phyloP scores from a whole-genome alignment of 2,113 vertebrate genomes.

The Oceanodroma tethys region DNA sequence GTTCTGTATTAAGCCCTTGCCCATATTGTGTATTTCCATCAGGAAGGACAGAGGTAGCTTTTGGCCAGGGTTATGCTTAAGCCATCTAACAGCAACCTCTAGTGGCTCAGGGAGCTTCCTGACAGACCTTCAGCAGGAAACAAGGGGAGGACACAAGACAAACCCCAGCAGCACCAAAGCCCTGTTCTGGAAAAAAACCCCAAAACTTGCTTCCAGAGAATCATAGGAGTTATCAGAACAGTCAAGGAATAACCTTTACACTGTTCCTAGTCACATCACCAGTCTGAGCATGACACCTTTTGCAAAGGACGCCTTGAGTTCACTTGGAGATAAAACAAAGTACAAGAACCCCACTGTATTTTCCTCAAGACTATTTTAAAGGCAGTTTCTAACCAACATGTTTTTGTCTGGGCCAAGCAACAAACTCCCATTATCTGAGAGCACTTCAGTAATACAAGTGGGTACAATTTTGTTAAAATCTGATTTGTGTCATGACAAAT shows the following conservation, averaged over 20 bases:
- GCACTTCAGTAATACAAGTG: background rate
- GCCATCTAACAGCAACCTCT: constrained; percentile 58
- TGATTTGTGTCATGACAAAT: background rate
- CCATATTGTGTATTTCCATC: background rate
- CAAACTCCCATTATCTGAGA: background rate
- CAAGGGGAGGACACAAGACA: background rate
- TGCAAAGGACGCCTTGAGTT: background rate
- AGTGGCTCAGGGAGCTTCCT: background rate
- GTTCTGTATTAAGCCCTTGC: background rate
- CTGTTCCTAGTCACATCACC: background rate
- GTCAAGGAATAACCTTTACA: background rate
- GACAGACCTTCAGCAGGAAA: background rate
- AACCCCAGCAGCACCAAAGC: background rate
- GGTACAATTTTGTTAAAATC: background rate
- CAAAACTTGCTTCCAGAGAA: background rate
- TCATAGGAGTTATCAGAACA: background rate
- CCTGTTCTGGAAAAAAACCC: background rate
- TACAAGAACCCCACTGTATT: background rate
- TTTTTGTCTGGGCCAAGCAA: background rate
- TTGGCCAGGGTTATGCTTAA: background rate
- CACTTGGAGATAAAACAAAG: background rate
- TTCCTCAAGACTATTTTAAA: background rate
- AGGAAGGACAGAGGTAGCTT: background rate
- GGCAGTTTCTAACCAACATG: background rate
- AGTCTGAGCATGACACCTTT: background rate